Percentiles rank a stretch among this genome's conserved stretches.
These are phyloP conservation scores for Centrocercus urophasianus DNA, from an alignment of 2,113 vertebrate species.

Conservation along the genomic window DNA sequence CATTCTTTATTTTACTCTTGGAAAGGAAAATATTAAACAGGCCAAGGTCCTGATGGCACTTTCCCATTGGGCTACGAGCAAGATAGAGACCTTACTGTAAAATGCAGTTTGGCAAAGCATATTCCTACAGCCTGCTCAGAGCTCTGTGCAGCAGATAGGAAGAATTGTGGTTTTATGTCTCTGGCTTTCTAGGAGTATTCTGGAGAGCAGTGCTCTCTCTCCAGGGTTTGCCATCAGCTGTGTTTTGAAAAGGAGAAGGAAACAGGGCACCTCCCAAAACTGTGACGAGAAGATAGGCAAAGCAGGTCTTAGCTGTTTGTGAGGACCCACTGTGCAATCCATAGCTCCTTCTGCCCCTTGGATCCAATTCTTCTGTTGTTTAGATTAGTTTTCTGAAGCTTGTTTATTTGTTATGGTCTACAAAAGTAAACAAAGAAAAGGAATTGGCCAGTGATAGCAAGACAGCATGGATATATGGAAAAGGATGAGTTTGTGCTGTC, in stretches of 20 bases:
- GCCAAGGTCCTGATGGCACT: not conserved
- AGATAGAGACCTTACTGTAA: not conserved
- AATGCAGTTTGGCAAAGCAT: accelerated
- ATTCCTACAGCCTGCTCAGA: not conserved
- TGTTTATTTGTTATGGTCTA: not conserved
- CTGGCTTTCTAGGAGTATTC: not conserved
- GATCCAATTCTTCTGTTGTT: not conserved
- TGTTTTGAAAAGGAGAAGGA: not conserved
- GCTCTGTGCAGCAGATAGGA: not conserved
- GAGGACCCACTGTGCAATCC: not conserved
- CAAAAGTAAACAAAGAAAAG: not conserved
- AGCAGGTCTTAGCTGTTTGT: not conserved
- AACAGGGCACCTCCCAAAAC: not conserved
- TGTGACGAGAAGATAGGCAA: not conserved
- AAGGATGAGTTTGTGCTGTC: not conserved
- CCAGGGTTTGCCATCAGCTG: not conserved
- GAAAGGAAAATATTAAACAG: not conserved
- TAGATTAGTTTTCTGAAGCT: not conserved
- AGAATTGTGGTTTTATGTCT: not conserved
- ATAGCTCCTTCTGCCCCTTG: not conserved
- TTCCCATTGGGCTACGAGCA: not conserved
- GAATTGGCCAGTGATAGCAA: not conserved
- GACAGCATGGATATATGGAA: not conserved
- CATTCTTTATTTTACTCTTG: not conserved
- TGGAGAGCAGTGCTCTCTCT: not conserved